Evolutionary conservation across 2,113 vertebrate species (phyloP).

Genomic region (Callocephalon fimbriatum): DNA sequence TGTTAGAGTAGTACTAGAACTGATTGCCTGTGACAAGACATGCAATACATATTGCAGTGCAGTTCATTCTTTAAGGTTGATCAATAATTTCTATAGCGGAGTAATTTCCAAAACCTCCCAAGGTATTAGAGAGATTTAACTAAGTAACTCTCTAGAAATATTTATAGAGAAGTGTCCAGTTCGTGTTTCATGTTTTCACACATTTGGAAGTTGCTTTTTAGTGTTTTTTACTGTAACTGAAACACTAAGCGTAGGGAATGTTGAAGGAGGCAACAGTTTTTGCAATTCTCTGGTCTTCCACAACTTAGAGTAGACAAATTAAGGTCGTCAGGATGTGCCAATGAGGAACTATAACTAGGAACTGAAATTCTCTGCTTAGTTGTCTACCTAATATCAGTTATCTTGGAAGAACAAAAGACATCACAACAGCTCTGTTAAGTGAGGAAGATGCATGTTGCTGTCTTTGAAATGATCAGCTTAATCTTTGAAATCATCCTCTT

Average conservation of each 20-base stretch:
- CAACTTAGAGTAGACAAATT: not conserved
- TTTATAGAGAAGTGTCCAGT: not conserved
- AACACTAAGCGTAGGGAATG: not conserved
- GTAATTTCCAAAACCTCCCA: not conserved
- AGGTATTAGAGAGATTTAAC: not conserved
- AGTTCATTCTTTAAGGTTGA: not conserved
- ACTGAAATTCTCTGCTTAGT: not conserved
- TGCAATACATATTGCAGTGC: not conserved
- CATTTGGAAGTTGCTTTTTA: not conserved
- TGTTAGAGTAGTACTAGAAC: not conserved
- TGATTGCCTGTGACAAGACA: not conserved
- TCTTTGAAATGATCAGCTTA: rapidly evolving
- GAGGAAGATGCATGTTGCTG: not conserved
- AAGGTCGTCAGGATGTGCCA: not conserved
- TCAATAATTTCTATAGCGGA: not conserved
- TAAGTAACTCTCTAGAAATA: not conserved
- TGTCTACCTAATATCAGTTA: not conserved
- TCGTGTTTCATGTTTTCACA: not conserved
- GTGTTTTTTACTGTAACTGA: not conserved
- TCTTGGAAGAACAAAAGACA: not conserved
- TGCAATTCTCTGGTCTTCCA: not conserved
- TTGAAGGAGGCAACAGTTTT: not conserved
- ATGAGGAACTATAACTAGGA: not conserved
- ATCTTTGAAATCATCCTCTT: not conserved
- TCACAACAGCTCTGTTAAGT: not conserved